Evolutionary conservation across 2,113 vertebrate genomes (phyloP).

Genomic region (Phainopepla nitens): DNA sequence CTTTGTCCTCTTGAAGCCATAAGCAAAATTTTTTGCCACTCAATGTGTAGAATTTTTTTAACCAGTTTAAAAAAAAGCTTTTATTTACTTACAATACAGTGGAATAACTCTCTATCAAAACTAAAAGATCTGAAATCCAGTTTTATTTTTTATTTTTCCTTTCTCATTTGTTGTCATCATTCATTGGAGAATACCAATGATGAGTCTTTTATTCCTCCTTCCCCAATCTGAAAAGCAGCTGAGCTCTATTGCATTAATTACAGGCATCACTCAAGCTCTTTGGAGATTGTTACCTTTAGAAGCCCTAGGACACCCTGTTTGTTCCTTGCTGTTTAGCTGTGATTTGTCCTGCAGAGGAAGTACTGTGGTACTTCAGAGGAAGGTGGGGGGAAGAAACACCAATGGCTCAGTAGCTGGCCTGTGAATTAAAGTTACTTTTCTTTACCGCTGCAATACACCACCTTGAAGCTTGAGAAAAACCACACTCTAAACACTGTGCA

Average conservation of each 20-base stretch:
- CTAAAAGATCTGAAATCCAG: neutral
- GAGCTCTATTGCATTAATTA: neutral
- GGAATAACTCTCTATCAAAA: neutral
- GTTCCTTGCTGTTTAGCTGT: neutral
- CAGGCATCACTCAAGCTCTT: neutral
- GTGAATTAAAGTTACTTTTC: neutral
- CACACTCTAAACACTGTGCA: neutral
- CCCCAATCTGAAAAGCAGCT: neutral
- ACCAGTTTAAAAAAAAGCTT: neutral
- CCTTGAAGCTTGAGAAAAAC: neutral
- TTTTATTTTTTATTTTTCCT: neutral
- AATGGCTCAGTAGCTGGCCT: neutral
- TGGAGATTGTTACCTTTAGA: neutral
- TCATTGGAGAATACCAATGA: neutral
- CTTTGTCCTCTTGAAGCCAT: neutral
- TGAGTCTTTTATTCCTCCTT: neutral
- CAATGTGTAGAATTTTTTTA: neutral
- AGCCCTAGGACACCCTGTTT: neutral
- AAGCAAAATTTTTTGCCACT: neutral
- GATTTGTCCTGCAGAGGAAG: neutral
- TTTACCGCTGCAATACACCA: neutral
- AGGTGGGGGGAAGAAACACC: fast-evolving
- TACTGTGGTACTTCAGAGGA: neutral
- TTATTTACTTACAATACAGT: neutral
- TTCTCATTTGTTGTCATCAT: neutral